phyloP scores from a whole-genome alignment of 2,797 vertebrate genomes.

The Eleutherodactylus coqui region DNA sequence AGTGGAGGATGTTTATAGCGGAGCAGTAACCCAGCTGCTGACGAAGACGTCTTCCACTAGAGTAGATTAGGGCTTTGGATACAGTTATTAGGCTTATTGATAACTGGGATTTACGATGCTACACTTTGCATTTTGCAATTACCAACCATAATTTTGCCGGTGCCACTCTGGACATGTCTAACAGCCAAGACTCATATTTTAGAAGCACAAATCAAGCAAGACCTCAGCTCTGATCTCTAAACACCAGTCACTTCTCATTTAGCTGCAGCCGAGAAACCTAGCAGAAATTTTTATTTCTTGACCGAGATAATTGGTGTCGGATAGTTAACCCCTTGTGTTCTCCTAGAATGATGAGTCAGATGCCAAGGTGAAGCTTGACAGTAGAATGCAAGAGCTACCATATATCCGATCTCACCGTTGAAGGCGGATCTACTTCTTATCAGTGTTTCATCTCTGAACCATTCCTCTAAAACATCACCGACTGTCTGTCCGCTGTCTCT shows the following conservation, averaged over 20 bases:
- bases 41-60: neutral
- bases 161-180: conserved; percentile 52
- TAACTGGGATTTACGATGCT: conserved; percentile 51
- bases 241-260: conserved; percentile 56
- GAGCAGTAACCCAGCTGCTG: conserved; percentile 22
- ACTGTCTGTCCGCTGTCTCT: too few species aligned
- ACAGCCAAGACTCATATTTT: conserved; percentile 31
- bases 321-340: neutral
- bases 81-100: conserved; percentile 56
- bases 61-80: conserved; percentile 54
- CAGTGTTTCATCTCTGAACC: too few species aligned
- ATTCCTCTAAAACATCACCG: too few species aligned
- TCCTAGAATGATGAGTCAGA: neutral
- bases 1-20: neutral
- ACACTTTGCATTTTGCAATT: conserved; percentile 51
- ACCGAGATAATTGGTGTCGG: neutral
- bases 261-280: neutral
- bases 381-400: neutral
- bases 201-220: neutral
- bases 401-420: neutral
- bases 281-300: neutral
- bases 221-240: conserved; percentile 33
- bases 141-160: conserved; percentile 45
- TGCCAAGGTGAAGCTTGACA: neutral
- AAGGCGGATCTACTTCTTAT: neutral